phyloP scores from a whole-genome alignment of 2,888 invertebrate genomes.

The Molanna angustata region DNA sequence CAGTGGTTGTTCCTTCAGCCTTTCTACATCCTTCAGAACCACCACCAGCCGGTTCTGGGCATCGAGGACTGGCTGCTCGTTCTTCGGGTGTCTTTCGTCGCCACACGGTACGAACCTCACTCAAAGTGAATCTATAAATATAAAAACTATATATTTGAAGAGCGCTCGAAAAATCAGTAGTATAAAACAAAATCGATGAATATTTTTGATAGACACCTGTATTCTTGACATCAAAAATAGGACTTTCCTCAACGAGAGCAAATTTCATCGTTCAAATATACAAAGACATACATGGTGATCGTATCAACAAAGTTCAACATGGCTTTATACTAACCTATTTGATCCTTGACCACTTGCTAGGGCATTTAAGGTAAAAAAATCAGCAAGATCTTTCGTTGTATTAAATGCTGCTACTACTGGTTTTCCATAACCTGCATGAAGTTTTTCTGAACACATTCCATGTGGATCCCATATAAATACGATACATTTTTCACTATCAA shows the following conservation, averaged over 20 bases:
- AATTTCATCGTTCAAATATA: no score
- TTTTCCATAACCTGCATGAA: slow-evolving; percentile 10
- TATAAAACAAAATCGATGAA: no score
- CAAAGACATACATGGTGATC: no score
- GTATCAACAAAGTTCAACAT: no score
- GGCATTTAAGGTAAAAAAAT: slow-evolving; percentile 7
- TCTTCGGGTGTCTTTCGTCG: slow-evolving; percentile 17
- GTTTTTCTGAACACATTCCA: slow-evolving; percentile 11
- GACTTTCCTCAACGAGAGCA: no score
- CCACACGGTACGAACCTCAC: neutral
- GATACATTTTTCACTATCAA: slow-evolving; percentile 11
- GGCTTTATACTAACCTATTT: slow-evolving; percentile 14
- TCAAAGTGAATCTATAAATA: slow-evolving; percentile 16
- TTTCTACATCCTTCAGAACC: neutral
- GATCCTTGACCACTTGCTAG: slow-evolving; percentile 9
- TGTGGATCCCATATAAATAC: slow-evolving; percentile 21
- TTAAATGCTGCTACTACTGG: slow-evolving; percentile 8
- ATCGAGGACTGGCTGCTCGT: slow-evolving; percentile 13
- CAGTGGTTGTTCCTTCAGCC: slow-evolving; percentile 7
- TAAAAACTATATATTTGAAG: no score
- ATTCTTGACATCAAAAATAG: no score
- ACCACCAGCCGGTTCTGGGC: slow-evolving; percentile 2
- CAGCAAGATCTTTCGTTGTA: slow-evolving; percentile 11
- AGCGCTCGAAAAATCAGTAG: no score
- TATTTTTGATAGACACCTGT: no score